These are phyloP conservation scores for Dendroctonus ponderosae DNA, from an alignment of 1,140 invertebrate species.

Conservation along the genomic window DNA sequence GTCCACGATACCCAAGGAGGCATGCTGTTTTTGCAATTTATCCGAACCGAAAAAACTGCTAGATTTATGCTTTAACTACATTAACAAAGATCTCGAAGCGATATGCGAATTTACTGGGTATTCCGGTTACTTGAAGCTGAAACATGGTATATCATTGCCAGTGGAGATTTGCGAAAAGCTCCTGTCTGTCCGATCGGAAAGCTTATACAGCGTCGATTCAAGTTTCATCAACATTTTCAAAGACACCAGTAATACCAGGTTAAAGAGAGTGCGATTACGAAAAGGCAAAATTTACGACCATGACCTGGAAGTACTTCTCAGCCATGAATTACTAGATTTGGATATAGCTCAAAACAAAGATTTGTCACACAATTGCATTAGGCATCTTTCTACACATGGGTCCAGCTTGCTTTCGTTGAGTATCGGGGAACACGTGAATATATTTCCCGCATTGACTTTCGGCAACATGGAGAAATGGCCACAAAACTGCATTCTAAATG, in stretches of 20 bases:
- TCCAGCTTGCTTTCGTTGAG: conserved; percentile 51
- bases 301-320: conserved; percentile 65
- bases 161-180: conserved; percentile 72
- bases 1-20: conserved; percentile 41
- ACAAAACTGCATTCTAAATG: conserved; percentile 59
- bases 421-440: conserved; percentile 53
- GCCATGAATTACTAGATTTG: conserved; percentile 70
- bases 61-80: conserved; percentile 63
- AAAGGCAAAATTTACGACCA: conserved; percentile 69
- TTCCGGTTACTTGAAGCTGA: conserved; percentile 51
- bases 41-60: conserved; percentile 53
- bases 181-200: conserved; percentile 59
- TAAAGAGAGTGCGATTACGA: conserved; percentile 68
- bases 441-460: conserved; percentile 45
- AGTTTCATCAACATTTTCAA: conserved; percentile 71
- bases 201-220: conserved; percentile 61
- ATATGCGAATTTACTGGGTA: conserved; percentile 53
- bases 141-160: conserved; percentile 60
- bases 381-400: conserved; percentile 50
- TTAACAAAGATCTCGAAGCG: conserved; percentile 62
- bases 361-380: conserved; percentile 54
- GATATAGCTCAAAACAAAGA: conserved; percentile 70
- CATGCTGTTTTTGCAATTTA: conserved; percentile 47
- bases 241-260: conserved; percentile 63
- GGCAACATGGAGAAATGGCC: conserved; percentile 50